Evolutionary conservation across 2,888 invertebrate genomes (phyloP), one percentile per base, ranked within the genome.

Genomic region (Tanytarsus gracilentus): DNA sequence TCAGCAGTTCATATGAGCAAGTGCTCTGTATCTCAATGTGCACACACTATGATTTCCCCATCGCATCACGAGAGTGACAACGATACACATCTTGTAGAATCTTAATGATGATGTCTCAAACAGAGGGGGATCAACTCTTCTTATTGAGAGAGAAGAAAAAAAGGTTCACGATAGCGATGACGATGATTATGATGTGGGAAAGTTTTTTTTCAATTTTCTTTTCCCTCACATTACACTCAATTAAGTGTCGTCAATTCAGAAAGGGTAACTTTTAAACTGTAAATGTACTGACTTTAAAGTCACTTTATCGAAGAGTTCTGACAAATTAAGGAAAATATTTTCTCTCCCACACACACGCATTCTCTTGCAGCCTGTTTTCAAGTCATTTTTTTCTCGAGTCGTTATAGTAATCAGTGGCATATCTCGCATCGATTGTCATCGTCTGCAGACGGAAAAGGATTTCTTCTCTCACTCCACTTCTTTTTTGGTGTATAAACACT

Each of bases 51-150:
- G 21, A 44, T 44, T 18, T 23, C 18, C 5, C 18, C 23, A 2
- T 18, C 18, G 11, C 44, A 44, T 33, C 9, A 18, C 11, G 44
- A 44, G 44, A 21, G 11, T n/a, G n/a, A n/a, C n/a, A n/a, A n/a
- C n/a, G n/a, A n/a, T n/a, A n/a, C n/a, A n/a, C n/a, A n/a, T n/a
- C n/a, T n/a, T n/a, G n/a, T 3, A 18, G 18, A 44, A 21, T 11
- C 44, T 55, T 55, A 55, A 55, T 55, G 39, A 55, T 55, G 55
- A 55, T 55, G 55, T 55, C 39, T 16, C 16, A 14, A 33, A 23
- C 53, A 53, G 51, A 51, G 21, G 9, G 21, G 30, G 8, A 50
- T 36, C 16, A 16, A n/a, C n/a, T 33, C 14, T 11, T 36, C 14
- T 36, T 36, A n/a, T n/a, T n/a, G n/a, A n/a, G n/a, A n/a, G n/a